Evolutionary conservation across 2,113 vertebrate genomes (phyloP), one percentile per base, ranked within the genome.

Genomic region (Lethenteron reissneri): DNA sequence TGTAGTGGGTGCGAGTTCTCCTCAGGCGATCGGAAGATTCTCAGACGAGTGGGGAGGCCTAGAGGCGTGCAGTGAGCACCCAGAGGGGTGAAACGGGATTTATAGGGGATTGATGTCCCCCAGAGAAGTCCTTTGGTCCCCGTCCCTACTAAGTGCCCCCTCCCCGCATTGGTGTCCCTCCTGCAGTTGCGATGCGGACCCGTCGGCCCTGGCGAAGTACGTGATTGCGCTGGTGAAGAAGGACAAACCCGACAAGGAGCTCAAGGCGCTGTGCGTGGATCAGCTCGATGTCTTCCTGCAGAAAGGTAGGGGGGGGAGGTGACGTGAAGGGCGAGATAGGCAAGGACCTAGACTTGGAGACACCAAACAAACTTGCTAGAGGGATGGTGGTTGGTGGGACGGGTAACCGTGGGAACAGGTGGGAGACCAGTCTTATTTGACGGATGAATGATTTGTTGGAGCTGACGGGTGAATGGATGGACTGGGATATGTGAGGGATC

Each of bases 231-330:
- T 99, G 81, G 92, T 99, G 76, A 99, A 97, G 80, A 99, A 99
- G 74, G 94, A 99, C 80, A 99, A 99, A 85, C 91, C 81, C 74
- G 90, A 96, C 76, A 89, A 91, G 78, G 94, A 99, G 68, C 80
- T 99, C 72, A 95, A 92, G 80, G 92, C 92, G 57, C 80, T 99
- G 71, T 99, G 94, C 79, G 88, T 97, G 77, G 94, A 99, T 84
- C 94, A 99, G 76, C 81, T 99, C 78, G 94, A 99, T 83, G 94
- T 99, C 72, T 99, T 99, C 82, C 90, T 99, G 75, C 94, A 97
- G 78, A 97, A 95, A 84, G 94, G 92, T 97, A 82, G 72, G 71
- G 17, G 19, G 60, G 19, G n/a, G n/a, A 9, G 21, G 25, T 58
- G 57, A 14, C 71, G 58, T 69, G 71, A 25, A 25, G 41, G 41